Conservation (phyloP, 2,888 invertebrate species). For the Gymnocheta viridis region DNA sequence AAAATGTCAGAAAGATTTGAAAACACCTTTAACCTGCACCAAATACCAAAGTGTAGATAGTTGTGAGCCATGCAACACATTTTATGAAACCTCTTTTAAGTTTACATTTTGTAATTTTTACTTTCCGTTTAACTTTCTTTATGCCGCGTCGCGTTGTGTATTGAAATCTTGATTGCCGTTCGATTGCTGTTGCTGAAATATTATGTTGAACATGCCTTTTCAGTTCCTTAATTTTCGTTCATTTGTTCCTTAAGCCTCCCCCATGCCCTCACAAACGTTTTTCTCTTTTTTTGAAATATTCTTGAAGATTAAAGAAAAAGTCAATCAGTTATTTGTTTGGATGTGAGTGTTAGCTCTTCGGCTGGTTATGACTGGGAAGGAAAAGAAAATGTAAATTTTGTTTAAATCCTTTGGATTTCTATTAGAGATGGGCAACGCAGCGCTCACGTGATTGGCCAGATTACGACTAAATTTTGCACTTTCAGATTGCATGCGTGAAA, state of each 20-base stretch:
- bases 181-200: conserved; percentile 32
- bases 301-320: conserved; percentile 67
- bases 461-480: neutral
- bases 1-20: conserved; percentile 19
- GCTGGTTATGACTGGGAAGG: neutral
- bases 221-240: conserved; percentile 44
- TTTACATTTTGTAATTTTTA: conserved; percentile 6
- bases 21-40: conserved; percentile 35
- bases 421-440: neutral
- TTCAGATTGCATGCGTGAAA: neutral
- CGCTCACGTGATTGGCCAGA: neutral
- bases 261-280: neutral
- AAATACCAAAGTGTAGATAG: neutral
- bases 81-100: neutral
- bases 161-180: conserved; percentile 62
- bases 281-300: conserved; percentile 3
- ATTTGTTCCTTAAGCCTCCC: conserved; percentile 25
- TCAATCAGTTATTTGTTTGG: conserved; percentile 59
- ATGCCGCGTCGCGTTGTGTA: neutral
- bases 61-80: conserved; percentile 17
- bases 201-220: conserved; percentile 50
- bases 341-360: conserved; percentile 3
- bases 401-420: conserved; percentile 62
- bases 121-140: conserved; percentile 23
- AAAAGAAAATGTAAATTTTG: conserved; percentile 64